phyloP scores from a whole-genome alignment of 1,140 invertebrate genomes.

The Nixonia krombeini region DNA sequence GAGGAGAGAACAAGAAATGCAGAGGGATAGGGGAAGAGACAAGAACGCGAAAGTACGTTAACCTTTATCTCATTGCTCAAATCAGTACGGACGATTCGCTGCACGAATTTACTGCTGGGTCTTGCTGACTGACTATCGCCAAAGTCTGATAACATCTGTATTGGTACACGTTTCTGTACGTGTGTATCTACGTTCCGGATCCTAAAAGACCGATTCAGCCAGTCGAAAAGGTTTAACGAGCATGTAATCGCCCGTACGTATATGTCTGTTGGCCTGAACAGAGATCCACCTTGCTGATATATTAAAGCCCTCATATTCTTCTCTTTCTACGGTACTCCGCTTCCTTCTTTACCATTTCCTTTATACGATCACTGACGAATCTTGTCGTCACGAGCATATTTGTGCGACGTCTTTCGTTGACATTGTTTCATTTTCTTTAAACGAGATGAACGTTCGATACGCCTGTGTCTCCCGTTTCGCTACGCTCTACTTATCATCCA shows the following conservation, averaged over 20 bases:
- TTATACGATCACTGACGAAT: no score
- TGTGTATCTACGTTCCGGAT: constrained; percentile 15
- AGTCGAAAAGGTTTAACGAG: constrained; percentile 36
- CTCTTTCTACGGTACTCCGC: constrained; percentile 3
- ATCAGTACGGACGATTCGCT: constrained; percentile 52
- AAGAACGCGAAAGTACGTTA: constrained; percentile 20
- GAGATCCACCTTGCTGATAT: constrained; percentile 22
- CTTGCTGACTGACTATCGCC: constrained; percentile 19
- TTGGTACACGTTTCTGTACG: constrained; percentile 20
- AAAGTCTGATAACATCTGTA: constrained; percentile 15
- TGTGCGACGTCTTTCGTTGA: no score
- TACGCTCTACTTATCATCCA: no score
- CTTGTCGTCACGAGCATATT: no score
- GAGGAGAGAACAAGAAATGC: constrained; percentile 12
- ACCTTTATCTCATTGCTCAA: constrained; percentile 49
- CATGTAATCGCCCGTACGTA: constrained; percentile 32
- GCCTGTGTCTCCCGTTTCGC: no score
- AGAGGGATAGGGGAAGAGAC: constrained; percentile 9
- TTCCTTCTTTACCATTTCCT: constrained; percentile 14
- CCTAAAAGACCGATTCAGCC: constrained; percentile 25
- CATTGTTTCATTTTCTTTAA: no score
- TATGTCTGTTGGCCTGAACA: constrained; percentile 17
- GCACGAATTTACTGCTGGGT: constrained; percentile 32
- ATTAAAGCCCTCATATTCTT: constrained; percentile 16
- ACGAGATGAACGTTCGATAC: no score